Conservation (phyloP, 2,113 vertebrate species). For the Ceyx melanurus region DNA sequence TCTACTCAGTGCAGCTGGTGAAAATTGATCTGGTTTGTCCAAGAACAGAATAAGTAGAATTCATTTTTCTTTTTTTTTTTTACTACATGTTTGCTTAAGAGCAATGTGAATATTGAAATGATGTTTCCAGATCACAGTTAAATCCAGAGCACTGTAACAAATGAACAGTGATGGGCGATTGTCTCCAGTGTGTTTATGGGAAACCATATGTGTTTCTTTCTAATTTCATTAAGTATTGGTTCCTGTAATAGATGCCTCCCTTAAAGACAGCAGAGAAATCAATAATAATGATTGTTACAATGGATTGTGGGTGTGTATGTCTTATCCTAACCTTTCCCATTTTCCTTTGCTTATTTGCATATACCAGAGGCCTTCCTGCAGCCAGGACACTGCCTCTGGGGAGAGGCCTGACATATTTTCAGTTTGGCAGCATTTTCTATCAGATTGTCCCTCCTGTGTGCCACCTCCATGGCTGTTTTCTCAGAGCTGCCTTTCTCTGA, state of each 20-base stretch:
- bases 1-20: not conserved
- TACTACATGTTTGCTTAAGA: conserved; percentile 8
- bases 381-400: not conserved
- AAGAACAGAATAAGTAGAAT: not conserved
- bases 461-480: not conserved
- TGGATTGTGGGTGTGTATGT: conserved; percentile 19
- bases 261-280: conserved; percentile 70
- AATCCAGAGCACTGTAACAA: conserved; percentile 59
- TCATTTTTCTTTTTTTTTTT: not conserved
- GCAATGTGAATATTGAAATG: conserved; percentile 34
- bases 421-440: not conserved
- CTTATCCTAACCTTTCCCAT: not conserved
- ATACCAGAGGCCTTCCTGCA: not conserved
- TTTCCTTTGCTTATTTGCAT: not conserved
- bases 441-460: not conserved
- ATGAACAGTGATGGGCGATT: conserved; percentile 53
- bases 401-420: not conserved
- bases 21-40: not conserved
- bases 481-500: not conserved
- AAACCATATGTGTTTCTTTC: conserved; percentile 48
- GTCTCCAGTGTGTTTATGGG: conserved; percentile 64
- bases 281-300: conserved; percentile 72
- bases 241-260: conserved; percentile 71
- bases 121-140: conserved; percentile 59
- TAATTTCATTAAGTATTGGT: conserved; percentile 66